These are phyloP conservation scores for Musca domestica DNA, from an alignment of 1,140 invertebrate genomes.

Conservation along the genomic window DNA sequence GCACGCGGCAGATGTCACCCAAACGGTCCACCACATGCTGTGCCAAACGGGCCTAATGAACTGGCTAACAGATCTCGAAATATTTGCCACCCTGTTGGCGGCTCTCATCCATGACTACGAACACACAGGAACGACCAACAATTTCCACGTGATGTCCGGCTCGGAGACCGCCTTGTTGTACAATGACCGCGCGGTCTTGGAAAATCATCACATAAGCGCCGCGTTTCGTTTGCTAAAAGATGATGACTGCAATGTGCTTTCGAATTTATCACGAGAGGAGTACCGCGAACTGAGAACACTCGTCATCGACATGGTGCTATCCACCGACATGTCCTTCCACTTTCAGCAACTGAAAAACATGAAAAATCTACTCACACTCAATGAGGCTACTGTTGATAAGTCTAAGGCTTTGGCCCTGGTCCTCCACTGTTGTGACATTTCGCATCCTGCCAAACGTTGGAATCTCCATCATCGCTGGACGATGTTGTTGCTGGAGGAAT, in stretches of 20 bases:
- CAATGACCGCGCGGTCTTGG: conserved; percentile 90
- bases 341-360: conserved; percentile 98
- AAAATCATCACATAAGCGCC: conserved; percentile 93
- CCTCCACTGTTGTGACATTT: conserved; percentile 95
- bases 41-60: conserved; percentile 90
- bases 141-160: conserved; percentile 95
- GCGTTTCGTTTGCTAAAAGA: conserved; percentile 85
- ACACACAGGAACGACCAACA: conserved; percentile 99
- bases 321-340: conserved; percentile 96
- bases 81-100: conserved; percentile 90
- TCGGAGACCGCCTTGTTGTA: conserved; percentile 91
- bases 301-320: conserved; percentile 96
- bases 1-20: conserved; percentile 93
- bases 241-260: conserved; percentile 87
- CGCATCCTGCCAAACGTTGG: conserved; percentile 95
- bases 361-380: conserved; percentile 79
- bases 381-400: conserved; percentile 86
- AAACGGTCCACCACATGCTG: conserved; percentile 91
- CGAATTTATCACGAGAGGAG: conserved; percentile 87
- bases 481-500: conserved; percentile 87
- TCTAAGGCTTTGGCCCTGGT: conserved; percentile 90
- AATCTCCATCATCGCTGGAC: conserved; percentile 91
- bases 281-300: conserved; percentile 89
- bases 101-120: conserved; percentile 91
- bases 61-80: conserved; percentile 91